These are phyloP conservation scores for Drosophila neutralis DNA, from an alignment of 2,888 invertebrate species.

Conservation along the genomic window DNA sequence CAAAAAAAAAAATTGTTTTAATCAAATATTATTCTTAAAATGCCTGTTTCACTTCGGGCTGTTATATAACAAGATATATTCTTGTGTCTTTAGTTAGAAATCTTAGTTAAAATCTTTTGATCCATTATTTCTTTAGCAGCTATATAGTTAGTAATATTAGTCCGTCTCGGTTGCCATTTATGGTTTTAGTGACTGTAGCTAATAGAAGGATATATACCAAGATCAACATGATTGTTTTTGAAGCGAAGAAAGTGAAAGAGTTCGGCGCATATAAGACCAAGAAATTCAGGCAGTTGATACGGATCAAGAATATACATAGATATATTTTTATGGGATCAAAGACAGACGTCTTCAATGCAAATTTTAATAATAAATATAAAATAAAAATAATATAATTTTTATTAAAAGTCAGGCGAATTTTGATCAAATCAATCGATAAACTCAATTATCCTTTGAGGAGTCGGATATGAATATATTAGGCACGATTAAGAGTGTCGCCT, in stretches of 20 bases:
- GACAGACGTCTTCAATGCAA: not conserved
- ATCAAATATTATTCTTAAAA: not conserved
- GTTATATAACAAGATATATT: not conserved
- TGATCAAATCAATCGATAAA: not conserved
- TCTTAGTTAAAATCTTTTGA: not conserved
- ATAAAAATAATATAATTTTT: not conserved
- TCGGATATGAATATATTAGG: not conserved
- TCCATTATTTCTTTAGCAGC: not conserved
- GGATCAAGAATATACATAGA: too few species aligned
- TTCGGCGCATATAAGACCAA: not conserved
- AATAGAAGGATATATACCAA: not conserved
- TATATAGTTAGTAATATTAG: not conserved
- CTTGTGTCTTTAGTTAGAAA: not conserved
- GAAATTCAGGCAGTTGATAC: too few species aligned
- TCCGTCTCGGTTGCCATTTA: too few species aligned
- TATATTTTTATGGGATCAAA: not conserved
- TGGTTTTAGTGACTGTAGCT: not conserved
- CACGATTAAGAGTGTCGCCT: not conserved
- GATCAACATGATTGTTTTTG: not conserved
- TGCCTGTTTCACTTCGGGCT: not conserved
- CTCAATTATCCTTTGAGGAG: not conserved
- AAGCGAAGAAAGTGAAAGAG: not conserved
- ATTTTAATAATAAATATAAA: too few species aligned
- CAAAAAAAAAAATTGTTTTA: not conserved
- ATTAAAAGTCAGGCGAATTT: not conserved